A percentile compares a stretch with the other conserved stretches of the same genome.
phyloP scores from a whole-genome alignment of 2,888 invertebrate species.

The Caenorhabditis panamensis region DNA sequence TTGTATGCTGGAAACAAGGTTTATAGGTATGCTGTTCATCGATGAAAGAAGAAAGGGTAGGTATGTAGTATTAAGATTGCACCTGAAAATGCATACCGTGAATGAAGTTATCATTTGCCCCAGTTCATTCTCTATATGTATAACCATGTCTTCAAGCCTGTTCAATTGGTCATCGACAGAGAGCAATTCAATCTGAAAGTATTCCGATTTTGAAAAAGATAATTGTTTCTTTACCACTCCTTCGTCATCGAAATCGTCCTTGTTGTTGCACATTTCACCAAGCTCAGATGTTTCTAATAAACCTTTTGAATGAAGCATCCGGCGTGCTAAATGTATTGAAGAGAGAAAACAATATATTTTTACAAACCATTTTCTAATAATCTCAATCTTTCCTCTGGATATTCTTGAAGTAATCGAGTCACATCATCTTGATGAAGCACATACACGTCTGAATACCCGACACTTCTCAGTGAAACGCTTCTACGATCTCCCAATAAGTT shows the following conservation, averaged over 20 bases:
- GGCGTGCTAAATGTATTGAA: slow-evolving; percentile 49
- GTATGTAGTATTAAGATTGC: too few species aligned
- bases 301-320: slow-evolving; percentile 48
- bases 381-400: slow-evolving; percentile 62
- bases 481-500: slow-evolving; percentile 61
- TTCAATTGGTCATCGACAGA: slow-evolving; percentile 58
- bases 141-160: slow-evolving; percentile 38
- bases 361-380: slow-evolving; percentile 69
- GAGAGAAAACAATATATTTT: too few species aligned
- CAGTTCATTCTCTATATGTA: slow-evolving; percentile 51
- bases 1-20: slow-evolving; percentile 54
- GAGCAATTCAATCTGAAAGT: slow-evolving; percentile 44
- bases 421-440: slow-evolving; percentile 76
- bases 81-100: slow-evolving; percentile 60
- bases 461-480: slow-evolving; percentile 47
- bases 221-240: slow-evolving; percentile 19
- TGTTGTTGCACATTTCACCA: slow-evolving; percentile 51
- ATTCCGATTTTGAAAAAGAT: background rate
- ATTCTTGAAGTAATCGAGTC: slow-evolving; percentile 65
- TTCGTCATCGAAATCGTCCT: slow-evolving; percentile 51
- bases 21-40: too few species aligned
- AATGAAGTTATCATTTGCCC: slow-evolving; percentile 58
- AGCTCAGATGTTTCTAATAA: slow-evolving; percentile 47
- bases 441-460: slow-evolving; percentile 78
- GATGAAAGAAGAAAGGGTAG: too few species aligned